phyloP scores from a whole-genome alignment of 2,113 vertebrate species.

The Sinocyclocheilus rhinocerous region DNA sequence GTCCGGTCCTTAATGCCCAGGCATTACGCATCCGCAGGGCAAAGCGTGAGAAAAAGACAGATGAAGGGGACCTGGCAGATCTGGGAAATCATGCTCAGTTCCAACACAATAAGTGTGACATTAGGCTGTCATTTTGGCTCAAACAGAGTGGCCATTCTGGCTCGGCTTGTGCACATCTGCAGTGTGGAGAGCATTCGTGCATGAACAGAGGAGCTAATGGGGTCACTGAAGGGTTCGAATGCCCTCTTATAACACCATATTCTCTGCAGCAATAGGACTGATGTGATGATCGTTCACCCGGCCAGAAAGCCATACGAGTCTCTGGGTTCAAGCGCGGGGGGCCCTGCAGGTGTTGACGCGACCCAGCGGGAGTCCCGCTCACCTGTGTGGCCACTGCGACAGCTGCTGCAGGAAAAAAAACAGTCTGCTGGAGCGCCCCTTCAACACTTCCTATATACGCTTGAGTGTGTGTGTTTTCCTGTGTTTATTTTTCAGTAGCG shows the following conservation, averaged over 20 bases:
- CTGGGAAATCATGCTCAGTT: neutral
- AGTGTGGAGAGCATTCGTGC: neutral
- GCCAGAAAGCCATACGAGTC: neutral
- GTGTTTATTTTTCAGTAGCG: constrained; percentile 33
- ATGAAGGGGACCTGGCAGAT: neutral
- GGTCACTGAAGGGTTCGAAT: neutral
- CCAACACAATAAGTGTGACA: constrained; percentile 34
- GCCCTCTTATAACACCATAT: neutral
- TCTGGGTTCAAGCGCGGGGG: neutral
- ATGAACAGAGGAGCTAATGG: constrained; percentile 9
- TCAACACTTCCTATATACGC: neutral
- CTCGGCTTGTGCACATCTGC: constrained; percentile 29
- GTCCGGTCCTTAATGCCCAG: neutral
- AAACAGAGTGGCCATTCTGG: constrained; percentile 19
- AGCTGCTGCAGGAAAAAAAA: neutral
- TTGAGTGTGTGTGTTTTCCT: constrained; percentile 27
- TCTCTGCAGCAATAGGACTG: constrained; percentile 6
- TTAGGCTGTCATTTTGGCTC: constrained; percentile 43
- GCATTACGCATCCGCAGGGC: neutral
- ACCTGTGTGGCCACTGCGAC: neutral
- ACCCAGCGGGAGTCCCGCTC: neutral
- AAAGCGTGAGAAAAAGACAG: constrained; percentile 10
- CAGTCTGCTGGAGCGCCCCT: neutral
- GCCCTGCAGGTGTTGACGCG: neutral
- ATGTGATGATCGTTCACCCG: neutral